Conservation (phyloP, 2,113 vertebrate genomes). For the Tichodroma muraria region DNA sequence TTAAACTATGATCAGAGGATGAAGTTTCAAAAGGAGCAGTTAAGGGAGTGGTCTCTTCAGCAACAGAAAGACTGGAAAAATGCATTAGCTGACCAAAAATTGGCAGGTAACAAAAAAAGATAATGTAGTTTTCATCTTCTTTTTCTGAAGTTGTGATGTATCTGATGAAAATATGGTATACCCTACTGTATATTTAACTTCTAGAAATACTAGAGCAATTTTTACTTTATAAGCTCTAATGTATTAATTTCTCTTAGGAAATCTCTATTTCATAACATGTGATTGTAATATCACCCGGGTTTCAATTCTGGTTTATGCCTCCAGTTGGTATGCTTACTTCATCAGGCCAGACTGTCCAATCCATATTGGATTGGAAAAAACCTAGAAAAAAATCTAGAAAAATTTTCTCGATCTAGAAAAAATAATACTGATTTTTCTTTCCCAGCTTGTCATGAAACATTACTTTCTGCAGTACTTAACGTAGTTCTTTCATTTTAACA, state of each 20-base stretch:
- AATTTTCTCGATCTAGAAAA: no score
- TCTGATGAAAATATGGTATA: background rate
- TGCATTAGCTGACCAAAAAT: constrained; percentile 53
- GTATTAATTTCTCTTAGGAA: background rate
- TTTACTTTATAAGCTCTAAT: background rate
- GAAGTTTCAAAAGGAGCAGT: constrained; percentile 81
- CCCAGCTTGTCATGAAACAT: background rate
- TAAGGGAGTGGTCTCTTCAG: constrained; percentile 80
- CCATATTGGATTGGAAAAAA: no score
- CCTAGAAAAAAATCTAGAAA: no score
- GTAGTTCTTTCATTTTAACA: background rate
- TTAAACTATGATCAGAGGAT: constrained; percentile 54
- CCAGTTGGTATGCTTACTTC: background rate
- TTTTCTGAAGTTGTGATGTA: background rate
- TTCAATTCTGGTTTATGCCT: background rate
- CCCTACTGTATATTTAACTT: background rate
- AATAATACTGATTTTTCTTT: background rate
- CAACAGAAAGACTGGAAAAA: constrained; percentile 74
- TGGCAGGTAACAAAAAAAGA: constrained; percentile 66
- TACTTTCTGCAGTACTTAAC: background rate
- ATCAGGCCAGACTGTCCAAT: background rate
- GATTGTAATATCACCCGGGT: background rate
- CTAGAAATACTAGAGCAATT: background rate
- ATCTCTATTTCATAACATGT: background rate
- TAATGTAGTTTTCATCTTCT: background rate